Evolutionary conservation across 2,797 vertebrate species (phyloP), one percentile per base, ranked within the genome.

Genomic region (Enteromius trimaculatus): DNA sequence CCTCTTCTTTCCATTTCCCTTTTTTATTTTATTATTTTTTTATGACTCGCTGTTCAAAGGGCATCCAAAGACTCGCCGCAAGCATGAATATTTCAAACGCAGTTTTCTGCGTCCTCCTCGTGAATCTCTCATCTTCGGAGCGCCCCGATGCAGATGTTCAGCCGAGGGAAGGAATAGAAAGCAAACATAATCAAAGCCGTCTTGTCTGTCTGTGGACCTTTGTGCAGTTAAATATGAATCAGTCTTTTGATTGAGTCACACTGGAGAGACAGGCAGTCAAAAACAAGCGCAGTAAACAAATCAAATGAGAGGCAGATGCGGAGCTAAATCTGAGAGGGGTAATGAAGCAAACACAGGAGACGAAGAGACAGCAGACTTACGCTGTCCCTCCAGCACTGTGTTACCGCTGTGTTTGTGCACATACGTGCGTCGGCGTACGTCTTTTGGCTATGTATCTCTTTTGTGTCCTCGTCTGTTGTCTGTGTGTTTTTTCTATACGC

Each of bases 11-110:
- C 47, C 66, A 37, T 80, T 64, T 62, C 21, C 4, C 23, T 69
- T 72, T 84, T 64, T 75, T 71, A 10, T 44, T 42, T 58, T 58
- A 34, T 77, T n/a, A 10, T 79, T 68, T 66, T 81, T 80, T 64
- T 34, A 84, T 37, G 66, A 77, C 39, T 71, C 23, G 23, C 44
- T 75, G 79, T 86, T 88, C 77, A 84, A 86, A 88, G 79, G 79
- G 76, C 71, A 60, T 77, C 66, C 84, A 77, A 71, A 82, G 76
- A 69, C 82, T 65, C 90, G 89, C 91, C 89, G 85, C 86, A 72
- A 88, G 91, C 84, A 94, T 94, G 92, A 94, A 94, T 95, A 93
- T 94, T 95, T 94, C 90, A 94, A 62, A 80, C 62, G n/a, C 19
- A 47, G 58, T 72, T 82, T 72, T 66, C 91, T 88, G 89, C 89